Base-by-base conservation (phyloP, 2,888 invertebrate genomes). In the Tanypteryx hageni region DNA sequence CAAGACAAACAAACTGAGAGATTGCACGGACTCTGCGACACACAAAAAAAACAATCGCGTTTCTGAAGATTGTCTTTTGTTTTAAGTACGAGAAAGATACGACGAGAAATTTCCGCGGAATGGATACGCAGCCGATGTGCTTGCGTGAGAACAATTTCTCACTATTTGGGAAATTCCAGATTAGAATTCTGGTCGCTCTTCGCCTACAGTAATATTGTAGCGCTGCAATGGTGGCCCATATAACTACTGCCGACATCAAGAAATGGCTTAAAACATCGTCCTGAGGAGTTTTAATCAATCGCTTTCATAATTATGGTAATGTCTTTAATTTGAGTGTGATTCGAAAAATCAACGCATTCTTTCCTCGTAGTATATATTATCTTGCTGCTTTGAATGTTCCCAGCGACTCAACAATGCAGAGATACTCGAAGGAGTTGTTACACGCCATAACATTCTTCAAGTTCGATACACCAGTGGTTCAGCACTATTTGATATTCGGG, bases 251-350 rank as follows among this genome's bases (percentile, higher is more conserved):
- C 76, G 76, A 22, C 22, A 76, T 76, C 76, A 76, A 27, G 27
- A 76, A 10, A 4, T 11, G 22, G 76, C 22, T 76, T 76, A 27
- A 27, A 76, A 76, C 10, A 27, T 27, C 76, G 5, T 22, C 22
- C 76, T 22, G 22, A 76, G 22, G 27, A n/a, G 22, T 76, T 76
- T 27, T 27, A 10, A 27, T 3, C 13, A 10, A 27, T 27, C 13
- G n/a, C 76, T 27, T 27, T 76, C 76, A 27, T 76, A 13, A 76
- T 76, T 76, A 76, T 76, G 76, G 27, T 76, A 76, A 76, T 22
- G 68, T 13, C 3, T 76, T 76, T 76, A 13, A 76, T 76, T 76
- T 14, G 8, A 27, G 4, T 5, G 44, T 3, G 44, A 3, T 44
- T 44, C 44, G 44, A 5, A 44, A 44, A 44, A 3, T 1, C 1